These are phyloP conservation scores for Myodes glareolus DNA, from an alignment of 2,113 vertebrate species.

Conservation along the genomic window DNA sequence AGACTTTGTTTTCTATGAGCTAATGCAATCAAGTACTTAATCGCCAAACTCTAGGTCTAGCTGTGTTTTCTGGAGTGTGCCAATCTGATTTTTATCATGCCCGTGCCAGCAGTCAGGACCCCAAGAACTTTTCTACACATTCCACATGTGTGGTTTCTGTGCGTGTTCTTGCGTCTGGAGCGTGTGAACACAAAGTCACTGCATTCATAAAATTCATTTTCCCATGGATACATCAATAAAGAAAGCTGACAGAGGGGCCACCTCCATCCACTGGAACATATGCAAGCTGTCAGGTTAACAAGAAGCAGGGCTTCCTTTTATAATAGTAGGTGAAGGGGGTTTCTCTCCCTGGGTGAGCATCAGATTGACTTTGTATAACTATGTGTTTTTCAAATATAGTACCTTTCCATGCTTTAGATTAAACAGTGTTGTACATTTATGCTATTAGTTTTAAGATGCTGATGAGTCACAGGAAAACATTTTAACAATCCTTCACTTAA, in stretches of 20 bases:
- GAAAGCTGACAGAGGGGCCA: not conserved
- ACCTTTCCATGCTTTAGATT: not conserved
- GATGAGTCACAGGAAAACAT: not conserved
- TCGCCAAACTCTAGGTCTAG: not conserved
- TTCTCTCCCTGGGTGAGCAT: not conserved
- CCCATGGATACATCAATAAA: not conserved
- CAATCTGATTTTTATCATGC: not conserved
- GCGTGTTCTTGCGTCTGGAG: not conserved
- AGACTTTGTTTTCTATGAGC: not conserved
- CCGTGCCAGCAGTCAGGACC: not conserved
- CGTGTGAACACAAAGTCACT: not conserved
- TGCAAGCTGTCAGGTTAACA: not conserved
- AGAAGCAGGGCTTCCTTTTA: not conserved
- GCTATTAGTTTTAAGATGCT: not conserved
- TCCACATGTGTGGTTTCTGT: not conserved
- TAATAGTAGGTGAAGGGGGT: not conserved
- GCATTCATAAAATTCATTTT: not conserved
- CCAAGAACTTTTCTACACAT: not conserved
- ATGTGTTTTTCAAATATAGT: not conserved
- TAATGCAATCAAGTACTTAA: not conserved
- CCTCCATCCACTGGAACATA: not conserved
- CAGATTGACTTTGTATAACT: constrained; percentile 14
- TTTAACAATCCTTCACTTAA: not conserved
- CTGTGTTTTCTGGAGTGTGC: not conserved
- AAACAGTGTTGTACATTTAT: not conserved